Evolutionary conservation across 2,888 invertebrate genomes (phyloP).

Genomic region (Adelphocoris suturalis): DNA sequence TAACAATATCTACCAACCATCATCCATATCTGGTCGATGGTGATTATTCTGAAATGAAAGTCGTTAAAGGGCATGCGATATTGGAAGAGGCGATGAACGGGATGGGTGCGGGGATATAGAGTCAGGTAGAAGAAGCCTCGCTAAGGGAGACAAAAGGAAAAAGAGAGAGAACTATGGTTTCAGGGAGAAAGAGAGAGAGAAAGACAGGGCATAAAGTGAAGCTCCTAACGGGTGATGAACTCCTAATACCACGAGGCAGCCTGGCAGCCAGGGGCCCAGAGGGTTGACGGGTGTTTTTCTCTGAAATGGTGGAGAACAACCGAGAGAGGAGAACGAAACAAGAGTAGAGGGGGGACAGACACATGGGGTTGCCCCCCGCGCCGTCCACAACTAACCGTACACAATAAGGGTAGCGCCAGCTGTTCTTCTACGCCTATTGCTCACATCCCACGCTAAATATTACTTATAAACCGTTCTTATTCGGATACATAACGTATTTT

Average conservation of each 20-base stretch:
- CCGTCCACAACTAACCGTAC: constrained; percentile 28
- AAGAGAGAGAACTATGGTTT: neutral
- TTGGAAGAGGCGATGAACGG: neutral
- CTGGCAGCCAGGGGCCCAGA: constrained; percentile 39
- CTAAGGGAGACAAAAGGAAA: neutral
- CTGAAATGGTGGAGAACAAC: constrained; percentile 60
- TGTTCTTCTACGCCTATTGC: constrained; percentile 64
- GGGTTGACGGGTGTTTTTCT: constrained; percentile 49
- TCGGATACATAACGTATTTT: constrained; percentile 34
- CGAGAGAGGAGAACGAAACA: constrained; percentile 6
- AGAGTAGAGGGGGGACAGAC: constrained; percentile 44
- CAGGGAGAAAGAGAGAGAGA: constrained; percentile 26
- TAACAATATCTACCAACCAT: too few species aligned
- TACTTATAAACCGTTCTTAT: constrained; percentile 5
- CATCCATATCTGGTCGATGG: too few species aligned
- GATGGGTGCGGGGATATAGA: constrained; percentile 42
- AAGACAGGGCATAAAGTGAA: neutral
- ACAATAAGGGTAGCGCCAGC: constrained; percentile 59
- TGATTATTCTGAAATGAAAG: too few species aligned
- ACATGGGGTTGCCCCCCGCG: constrained; percentile 62
- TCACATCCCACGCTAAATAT: constrained; percentile 53
- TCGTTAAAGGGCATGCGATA: too few species aligned
- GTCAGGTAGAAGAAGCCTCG: constrained; percentile 35
- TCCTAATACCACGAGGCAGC: constrained; percentile 31
- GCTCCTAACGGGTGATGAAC: constrained; percentile 15